Percentiles rank a stretch among this genome's conserved stretches.
phyloP scores from a whole-genome alignment of 2,113 vertebrate genomes.

The Sinosuthora webbiana region DNA sequence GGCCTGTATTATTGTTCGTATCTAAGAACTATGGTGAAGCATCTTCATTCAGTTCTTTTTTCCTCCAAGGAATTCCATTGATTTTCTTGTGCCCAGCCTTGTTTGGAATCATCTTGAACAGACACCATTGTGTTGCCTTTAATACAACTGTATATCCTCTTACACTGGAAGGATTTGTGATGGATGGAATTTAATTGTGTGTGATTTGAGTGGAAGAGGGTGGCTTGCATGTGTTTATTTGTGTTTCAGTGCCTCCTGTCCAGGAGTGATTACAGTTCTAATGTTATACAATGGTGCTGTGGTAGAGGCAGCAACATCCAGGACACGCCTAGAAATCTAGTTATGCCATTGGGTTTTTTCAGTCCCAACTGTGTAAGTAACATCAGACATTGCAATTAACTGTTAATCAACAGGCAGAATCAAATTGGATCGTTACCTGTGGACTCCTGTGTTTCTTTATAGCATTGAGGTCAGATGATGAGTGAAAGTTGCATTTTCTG shows the following conservation, averaged over 20 bases:
- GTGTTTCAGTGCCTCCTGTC: not conserved
- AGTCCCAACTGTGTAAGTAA: not conserved
- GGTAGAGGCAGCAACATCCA: not conserved
- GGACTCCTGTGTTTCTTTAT: conserved; percentile 26
- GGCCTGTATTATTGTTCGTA: not conserved
- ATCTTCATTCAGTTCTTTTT: not conserved
- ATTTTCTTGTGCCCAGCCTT: not conserved
- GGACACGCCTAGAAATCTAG: conserved; percentile 1
- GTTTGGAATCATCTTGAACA: not conserved
- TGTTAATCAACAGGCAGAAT: conserved; percentile 8
- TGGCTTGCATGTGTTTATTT: not conserved
- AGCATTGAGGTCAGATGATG: not conserved
- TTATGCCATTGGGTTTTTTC: conserved; percentile 3
- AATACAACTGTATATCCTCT: not conserved
- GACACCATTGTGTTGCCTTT: not conserved
- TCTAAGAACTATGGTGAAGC: not conserved
- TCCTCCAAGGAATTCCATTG: not conserved
- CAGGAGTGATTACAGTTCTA: not conserved
- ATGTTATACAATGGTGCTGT: not conserved
- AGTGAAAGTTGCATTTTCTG: not conserved
- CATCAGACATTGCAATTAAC: not conserved
- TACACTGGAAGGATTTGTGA: not conserved
- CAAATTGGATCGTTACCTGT: not conserved
- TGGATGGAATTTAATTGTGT: not conserved
- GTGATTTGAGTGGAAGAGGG: not conserved